Conservation (phyloP, 2,888 invertebrate genomes). For the Orgyia antiqua region DNA sequence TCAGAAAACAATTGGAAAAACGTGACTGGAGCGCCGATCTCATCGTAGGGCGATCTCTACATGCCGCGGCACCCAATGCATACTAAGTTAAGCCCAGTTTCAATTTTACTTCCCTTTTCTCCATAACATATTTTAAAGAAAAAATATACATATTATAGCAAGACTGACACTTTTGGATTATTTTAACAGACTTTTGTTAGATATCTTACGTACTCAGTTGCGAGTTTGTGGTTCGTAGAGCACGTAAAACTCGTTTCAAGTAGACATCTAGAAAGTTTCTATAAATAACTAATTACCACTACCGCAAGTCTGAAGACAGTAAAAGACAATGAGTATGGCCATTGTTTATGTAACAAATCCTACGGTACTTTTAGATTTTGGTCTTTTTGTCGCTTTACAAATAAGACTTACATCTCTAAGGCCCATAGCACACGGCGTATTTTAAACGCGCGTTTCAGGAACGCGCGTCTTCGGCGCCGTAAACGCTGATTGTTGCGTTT, state of each 20-base stretch:
- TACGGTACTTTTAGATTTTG: too few relatives aligned
- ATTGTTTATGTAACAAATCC: too few relatives aligned
- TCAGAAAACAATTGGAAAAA: slow-evolving; percentile 76
- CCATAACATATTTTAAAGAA: slow-evolving; percentile 45
- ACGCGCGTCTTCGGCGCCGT: too few relatives aligned
- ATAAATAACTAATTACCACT: slow-evolving; percentile 58
- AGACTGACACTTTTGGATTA: slow-evolving; percentile 10
- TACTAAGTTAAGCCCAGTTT: slow-evolving; percentile 72
- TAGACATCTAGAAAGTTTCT: slow-evolving; percentile 29
- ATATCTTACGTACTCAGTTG: slow-evolving; percentile 13
- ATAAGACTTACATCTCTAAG: too few relatives aligned
- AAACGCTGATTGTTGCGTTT: too few relatives aligned
- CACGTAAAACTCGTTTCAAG: slow-evolving; percentile 30
- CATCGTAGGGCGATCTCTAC: slow-evolving; percentile 57
- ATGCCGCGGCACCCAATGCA: slow-evolving; percentile 68
- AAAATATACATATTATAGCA: slow-evolving; percentile 9
- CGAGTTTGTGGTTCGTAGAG: slow-evolving; percentile 17
- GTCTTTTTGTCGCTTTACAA: too few relatives aligned
- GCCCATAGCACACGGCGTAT: too few relatives aligned
- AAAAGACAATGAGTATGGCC: too few relatives aligned
- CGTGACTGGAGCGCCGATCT: slow-evolving; percentile 63
- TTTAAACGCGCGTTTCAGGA: too few relatives aligned
- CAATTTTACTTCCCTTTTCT: slow-evolving; percentile 59
- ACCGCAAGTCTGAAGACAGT: too few relatives aligned
- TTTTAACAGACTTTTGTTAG: slow-evolving; percentile 13